phyloP scores from a whole-genome alignment of 2,888 invertebrate genomes.

The Microctonus hyperodae region DNA sequence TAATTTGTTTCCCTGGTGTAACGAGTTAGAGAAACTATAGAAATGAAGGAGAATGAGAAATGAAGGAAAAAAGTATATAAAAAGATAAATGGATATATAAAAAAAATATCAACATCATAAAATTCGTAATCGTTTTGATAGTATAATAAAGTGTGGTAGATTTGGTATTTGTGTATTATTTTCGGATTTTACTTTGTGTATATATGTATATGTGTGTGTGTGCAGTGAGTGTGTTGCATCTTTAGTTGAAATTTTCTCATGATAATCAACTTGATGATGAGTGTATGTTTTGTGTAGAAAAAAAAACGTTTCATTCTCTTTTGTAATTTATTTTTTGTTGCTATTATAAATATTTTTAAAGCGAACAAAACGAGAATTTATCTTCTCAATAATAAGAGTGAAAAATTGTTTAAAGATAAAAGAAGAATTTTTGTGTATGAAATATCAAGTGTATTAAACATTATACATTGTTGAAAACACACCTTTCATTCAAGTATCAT shows the following conservation, averaged over 20 bases:
- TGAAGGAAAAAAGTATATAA: neutral
- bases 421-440: neutral
- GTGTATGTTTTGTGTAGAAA: neutral
- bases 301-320: neutral
- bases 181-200: neutral
- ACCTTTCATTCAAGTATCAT: neutral
- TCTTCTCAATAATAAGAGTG: neutral
- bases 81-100: neutral
- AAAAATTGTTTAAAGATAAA: neutral
- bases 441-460: neutral
- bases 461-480: neutral
- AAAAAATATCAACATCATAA: neutral
- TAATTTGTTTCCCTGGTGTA: neutral
- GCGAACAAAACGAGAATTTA: too few species aligned
- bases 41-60: neutral
- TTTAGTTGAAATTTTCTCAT: neutral
- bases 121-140: neutral
- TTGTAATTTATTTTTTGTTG: neutral
- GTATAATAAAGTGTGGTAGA: neutral
- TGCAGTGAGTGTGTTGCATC: constrained; percentile 1
- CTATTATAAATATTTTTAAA: neutral
- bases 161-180: neutral
- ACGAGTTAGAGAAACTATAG: neutral
- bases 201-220: neutral
- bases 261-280: neutral